Evolutionary conservation across 1,140 invertebrate genomes (phyloP), one percentile per base, ranked within the genome.

Genomic region (Heliothis virescens): DNA sequence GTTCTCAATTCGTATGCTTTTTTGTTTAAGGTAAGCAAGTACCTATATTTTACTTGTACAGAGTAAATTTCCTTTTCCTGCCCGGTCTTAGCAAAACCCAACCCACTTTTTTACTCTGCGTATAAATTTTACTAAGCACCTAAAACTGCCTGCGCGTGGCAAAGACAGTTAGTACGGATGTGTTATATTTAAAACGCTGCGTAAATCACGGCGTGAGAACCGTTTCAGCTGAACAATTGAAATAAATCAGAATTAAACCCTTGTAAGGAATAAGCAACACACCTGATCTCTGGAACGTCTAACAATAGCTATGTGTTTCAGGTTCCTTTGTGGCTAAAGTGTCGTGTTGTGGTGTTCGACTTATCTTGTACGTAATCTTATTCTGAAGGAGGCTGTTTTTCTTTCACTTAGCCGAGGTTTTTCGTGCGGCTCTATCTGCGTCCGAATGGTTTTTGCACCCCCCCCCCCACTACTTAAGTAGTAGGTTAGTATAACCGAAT

Each of bases 211-310:
- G 16, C n/a, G 73, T 62, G 41, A n/a, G 41, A 62, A 63, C 59
- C 73, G 21, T 75, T 62, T 50, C 41, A 73, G 71, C 18, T 47
- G 59, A 75, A 50, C 41, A 75, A 62, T 62, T 75, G 73, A 63
- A 50, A 75, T 75, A 75, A 62, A 75, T 75, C 41, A 50, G 73
- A 75, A 62, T 62, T 75, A 75, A 75, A 62, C 57, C 41, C 59
- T 75, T 62, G 41, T 52, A 62, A 52, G 73, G 16, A 75, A 75
- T 21, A 62, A 75, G 13, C 59, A 63, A 26, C 41, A 48, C 73
- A 75, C 57, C 41, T 75, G 73, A 75, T 60, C 59, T 57, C 73
- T 21, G 47, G 57, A 48, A 75, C 47, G 50, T 18, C 15, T 50
- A 52, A 26, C 18, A 48, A 75, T 59, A 29, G 47, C 67, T 52